Evolutionary conservation across 2,113 vertebrate genomes (phyloP), one percentile per base, ranked within the genome.

Genomic region (Toxotes jaculatrix): DNA sequence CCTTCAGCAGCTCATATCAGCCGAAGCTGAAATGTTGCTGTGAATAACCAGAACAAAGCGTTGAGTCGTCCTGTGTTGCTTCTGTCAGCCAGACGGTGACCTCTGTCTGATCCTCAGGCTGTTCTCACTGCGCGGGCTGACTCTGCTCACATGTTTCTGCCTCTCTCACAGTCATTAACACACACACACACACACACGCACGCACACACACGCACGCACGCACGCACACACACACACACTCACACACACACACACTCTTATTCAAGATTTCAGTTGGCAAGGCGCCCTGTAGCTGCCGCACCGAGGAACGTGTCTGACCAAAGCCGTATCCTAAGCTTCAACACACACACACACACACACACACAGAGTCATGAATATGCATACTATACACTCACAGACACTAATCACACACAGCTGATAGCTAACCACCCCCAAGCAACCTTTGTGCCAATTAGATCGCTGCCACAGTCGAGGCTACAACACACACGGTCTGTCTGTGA

Each of bases 101-200:
- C 77, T 71, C 72, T 45, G 65, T 79, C 45, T 72, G 85, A 60
- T 74, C 74, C 74, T 68, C 61, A 2, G 74, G 74, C 77, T 74
- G 74, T 74, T 74, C 84, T 64, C 64, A 74, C 63, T 43, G 16
- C 53, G 12, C 57, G 34, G 66, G 51, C 47, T 70, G 76, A 74
- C 82, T 43, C 64, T 6, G 3, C 6, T 77, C 74, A 60, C 53
- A 67, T 66, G 53, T 21, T 62, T 31, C 32, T 70, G 49, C 49
- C 63, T n/a, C 73, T 5, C 62, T 64, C 36, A 3, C 36, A 17
- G 23, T 47, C 60, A 47, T 51, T 51, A 51, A 70, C 62, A 68
- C 61, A 56, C 36, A 75, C 71, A 72, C 51, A 38, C 66, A 43
- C 61, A 13, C n/a, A 76, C 62, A 68, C 61, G 47, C 36, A 75